Conservation (phyloP, 2,113 vertebrate genomes). For the Corapipo altera region DNA sequence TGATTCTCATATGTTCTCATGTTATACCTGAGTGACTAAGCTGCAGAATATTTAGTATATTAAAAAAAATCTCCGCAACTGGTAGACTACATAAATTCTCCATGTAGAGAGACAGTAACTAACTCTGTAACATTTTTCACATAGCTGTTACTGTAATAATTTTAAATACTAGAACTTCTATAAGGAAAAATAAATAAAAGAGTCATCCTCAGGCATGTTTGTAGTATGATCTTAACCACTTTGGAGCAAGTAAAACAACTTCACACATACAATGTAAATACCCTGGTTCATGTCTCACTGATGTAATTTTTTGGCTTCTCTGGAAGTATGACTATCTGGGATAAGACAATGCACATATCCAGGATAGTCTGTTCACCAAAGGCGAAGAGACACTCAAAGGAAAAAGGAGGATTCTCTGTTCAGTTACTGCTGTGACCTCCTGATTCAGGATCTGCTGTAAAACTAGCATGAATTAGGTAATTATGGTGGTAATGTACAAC, state of each 20-base stretch:
- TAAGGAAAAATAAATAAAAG: slow-evolving; percentile 11
- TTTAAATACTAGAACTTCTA: neutral
- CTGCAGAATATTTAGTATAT: slow-evolving; percentile 9
- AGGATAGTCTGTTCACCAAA: neutral
- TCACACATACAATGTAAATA: neutral
- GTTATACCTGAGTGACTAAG: slow-evolving; percentile 48
- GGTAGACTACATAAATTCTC: neutral
- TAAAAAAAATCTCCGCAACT: slow-evolving; percentile 2
- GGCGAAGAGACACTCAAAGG: rapidly evolving
- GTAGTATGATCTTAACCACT: neutral
- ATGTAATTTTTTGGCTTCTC: neutral
- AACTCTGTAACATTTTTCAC: slow-evolving; percentile 9
- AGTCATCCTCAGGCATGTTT: slow-evolving; percentile 32
- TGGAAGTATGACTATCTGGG: neutral
- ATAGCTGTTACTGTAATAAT: slow-evolving; percentile 13
- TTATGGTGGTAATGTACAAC: rapidly evolving
- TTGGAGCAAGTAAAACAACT: neutral
- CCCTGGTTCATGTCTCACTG: neutral
- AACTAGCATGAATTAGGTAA: neutral
- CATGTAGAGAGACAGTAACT: neutral
- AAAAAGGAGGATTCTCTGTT: neutral
- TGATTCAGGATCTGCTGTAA: neutral
- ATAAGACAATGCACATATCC: neutral
- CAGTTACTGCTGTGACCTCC: neutral
- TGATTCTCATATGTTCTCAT: slow-evolving; percentile 2